Percentiles rank a stretch among this genome's conserved stretches.
These are phyloP conservation scores for Odontamblyopus lacepedii DNA, from an alignment of 2,797 vertebrate species.

Conservation along the genomic window DNA sequence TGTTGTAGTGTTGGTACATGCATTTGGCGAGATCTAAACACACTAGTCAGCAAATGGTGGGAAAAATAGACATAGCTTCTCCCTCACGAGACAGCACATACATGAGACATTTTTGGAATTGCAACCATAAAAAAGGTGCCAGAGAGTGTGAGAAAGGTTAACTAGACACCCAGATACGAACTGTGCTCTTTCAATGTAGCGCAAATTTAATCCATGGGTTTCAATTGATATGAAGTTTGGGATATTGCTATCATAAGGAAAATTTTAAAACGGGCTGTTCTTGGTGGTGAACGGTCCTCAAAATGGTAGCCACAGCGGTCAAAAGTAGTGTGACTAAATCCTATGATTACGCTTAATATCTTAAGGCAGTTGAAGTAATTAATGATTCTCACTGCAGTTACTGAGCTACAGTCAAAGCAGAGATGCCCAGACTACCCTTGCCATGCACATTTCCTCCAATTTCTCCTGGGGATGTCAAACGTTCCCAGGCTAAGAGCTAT, in stretches of 20 bases:
- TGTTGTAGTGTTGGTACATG: constrained; percentile 37
- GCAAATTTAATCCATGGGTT: neutral
- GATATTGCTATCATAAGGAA: neutral
- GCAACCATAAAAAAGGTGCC: constrained; percentile 51
- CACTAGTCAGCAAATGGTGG: constrained; percentile 18
- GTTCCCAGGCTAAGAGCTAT: neutral
- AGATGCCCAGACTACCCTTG: neutral
- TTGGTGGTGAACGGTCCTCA: neutral
- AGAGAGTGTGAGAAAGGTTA: constrained; percentile 61
- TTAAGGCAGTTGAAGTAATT: neutral
- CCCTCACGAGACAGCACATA: constrained; percentile 52
- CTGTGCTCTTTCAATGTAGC: neutral
- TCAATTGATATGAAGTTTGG: neutral
- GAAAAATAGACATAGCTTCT: constrained; percentile 26
- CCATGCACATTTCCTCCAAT: neutral
- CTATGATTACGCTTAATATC: neutral
- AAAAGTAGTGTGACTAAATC: neutral
- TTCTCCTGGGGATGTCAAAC: neutral
- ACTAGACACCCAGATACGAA: constrained; percentile 27
- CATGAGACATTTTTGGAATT: constrained; percentile 66
- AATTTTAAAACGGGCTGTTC: neutral
- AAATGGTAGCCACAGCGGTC: neutral
- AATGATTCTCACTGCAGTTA: too few relatives aligned
- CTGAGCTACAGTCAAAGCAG: neutral
- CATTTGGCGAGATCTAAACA: constrained; percentile 18